Base-by-base conservation (phyloP, 1,140 invertebrate genomes). In the Lutraria rhynchaena region DNA sequence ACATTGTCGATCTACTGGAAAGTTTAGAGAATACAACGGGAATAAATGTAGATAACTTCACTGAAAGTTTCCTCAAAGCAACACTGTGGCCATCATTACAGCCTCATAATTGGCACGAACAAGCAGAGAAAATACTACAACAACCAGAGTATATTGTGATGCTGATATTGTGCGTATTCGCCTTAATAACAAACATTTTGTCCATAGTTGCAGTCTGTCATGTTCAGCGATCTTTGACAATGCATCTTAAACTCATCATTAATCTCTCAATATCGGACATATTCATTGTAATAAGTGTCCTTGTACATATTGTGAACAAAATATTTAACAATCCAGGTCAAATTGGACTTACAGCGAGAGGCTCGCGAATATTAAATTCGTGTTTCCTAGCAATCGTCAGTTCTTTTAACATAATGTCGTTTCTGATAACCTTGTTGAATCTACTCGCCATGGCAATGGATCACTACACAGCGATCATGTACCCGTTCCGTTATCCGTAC, bases 401-500 rank as follows among this genome's bases (percentile, higher is more conserved):
- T 33, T 84, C 86, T 0, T 51, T 91, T 7, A 85, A 86, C 70
- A 86, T 82, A 4, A 87, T 81, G 55, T 87, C 86, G 7, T 83
- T 85, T 49, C 63, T 88, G 15, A 94, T 95, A 13, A 94, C 95
- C 0, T 93, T 95, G 1, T 89, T 94, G 9, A 95, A 96, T 88
- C 92, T 96, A 5, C 86, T 95, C 17, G 94, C 94, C 1, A 92
- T 96, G 37, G 95, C 95, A 5, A 88, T 95, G 22, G 95, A 95
- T 88, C 95, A 96, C 85, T 97, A 97, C 91, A 95, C 96, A 83
- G 97, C 96, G 0, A 96, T 98, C 37, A 96, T 96, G 5, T 96
- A 96, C 89, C 96, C 96, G 0, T 93, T 97, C 29, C 94, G 96
- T n/a, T 97, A 97, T 90, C 95, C 96, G 82, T 94, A 95, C 19